Conservation (phyloP, 2,888 invertebrate genomes). For the Hyalella azteca region DNA sequence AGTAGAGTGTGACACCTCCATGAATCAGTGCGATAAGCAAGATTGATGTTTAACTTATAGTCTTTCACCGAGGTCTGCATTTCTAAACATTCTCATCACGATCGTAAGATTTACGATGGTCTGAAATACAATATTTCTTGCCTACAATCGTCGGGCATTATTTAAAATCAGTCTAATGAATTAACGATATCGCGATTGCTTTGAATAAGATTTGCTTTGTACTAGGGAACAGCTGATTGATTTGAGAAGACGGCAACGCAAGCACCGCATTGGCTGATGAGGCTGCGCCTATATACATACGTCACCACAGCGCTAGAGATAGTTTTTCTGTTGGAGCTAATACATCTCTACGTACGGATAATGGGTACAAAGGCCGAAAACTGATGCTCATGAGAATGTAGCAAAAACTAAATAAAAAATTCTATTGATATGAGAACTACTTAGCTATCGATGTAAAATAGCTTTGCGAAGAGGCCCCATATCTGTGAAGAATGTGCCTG, state of each 20-base stretch:
- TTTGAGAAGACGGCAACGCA: neutral
- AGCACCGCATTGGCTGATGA: conserved; percentile 23
- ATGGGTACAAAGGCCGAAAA: conserved; percentile 31
- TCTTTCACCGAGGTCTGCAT: too few species aligned
- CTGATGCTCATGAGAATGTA: conserved; percentile 25
- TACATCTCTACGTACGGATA: neutral
- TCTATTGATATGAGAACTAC: conserved; percentile 38
- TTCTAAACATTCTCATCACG: too few species aligned
- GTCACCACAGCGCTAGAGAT: conserved; percentile 7
- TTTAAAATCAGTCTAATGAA: too few species aligned
- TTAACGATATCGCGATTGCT: too few species aligned
- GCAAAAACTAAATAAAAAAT: conserved; percentile 38
- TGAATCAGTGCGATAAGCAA: too few species aligned
- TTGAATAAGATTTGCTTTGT: too few species aligned
- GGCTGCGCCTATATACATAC: neutral
- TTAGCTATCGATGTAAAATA: conserved; percentile 8
- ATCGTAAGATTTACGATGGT: too few species aligned
- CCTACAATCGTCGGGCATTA: too few species aligned
- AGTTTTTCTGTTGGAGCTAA: too few species aligned
- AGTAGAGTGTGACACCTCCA: too few species aligned
- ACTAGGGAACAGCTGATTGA: neutral
- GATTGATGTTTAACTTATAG: too few species aligned
- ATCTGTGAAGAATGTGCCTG: conserved; percentile 7
- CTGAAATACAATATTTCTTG: too few species aligned
- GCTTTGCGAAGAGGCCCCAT: conserved; percentile 32